Evolutionary conservation across 2,888 invertebrate species (phyloP), one percentile per base, ranked within the genome.

Genomic region (Microplitis manilae): DNA sequence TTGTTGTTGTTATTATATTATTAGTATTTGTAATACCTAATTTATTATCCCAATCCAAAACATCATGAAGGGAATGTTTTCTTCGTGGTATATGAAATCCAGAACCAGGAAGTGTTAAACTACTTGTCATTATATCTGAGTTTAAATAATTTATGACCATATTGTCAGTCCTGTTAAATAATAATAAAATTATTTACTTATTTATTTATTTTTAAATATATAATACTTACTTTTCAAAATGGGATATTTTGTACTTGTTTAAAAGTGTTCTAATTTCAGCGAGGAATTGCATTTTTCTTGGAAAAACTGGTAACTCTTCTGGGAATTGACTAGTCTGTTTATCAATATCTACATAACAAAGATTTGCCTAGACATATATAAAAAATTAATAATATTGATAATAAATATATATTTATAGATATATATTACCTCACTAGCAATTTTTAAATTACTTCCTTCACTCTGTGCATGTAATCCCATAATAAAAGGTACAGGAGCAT

Each of bases 401-500:
- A 38, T 17, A 20, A 17, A 77, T 40, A 39, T 17, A 6, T 13
- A 0, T 8, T n/a, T 41, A 8, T 2, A 38, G n/a, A 15, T 41
- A 13, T 38, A 20, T 64, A 15, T 83, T 77, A 91, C 91, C 86
- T 91, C 91, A 80, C 90, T 90, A 59, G 91, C 91, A 76, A 91
- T 89, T 83, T 90, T 90, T 39, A 90, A 84, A 78, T 89, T 87
- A 68, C 90, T 89, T 13, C 90, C 90, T 69, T 90, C 89, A 74
- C 87, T 90, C 73, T 89, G 87, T 41, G 88, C 89, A 73, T 93
- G 93, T 59, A 94, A 90, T 87, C 99, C 99, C 99, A 99, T 99
- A 79, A 99, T 95, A 91, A 98, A 99, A 59, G 99, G 99, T 74
- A 99, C 98, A 0, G 99, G 99, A 5, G 99, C 99, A 91, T 99